Evolutionary conservation across 1,140 invertebrate genomes (phyloP).

Genomic region (Cydia splendana): DNA sequence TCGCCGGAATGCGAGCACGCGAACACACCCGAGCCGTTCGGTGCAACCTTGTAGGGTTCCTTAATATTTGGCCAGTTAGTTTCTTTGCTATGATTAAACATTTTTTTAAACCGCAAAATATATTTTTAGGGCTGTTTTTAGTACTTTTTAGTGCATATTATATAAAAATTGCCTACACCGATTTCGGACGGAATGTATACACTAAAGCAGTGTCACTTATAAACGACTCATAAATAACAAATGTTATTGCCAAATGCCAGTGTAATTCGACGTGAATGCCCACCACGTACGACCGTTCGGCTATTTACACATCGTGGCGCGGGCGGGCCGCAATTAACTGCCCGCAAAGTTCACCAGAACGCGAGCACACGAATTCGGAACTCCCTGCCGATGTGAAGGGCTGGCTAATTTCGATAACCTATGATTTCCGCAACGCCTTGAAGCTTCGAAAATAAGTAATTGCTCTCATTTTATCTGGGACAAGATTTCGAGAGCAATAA

Average conservation of each 20-base stretch:
- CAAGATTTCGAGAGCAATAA: no score
- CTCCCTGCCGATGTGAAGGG: background rate
- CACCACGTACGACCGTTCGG: conserved; percentile 43
- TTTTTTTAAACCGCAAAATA: no score
- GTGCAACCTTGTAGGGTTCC: background rate
- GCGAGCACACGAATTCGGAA: conserved; percentile 32
- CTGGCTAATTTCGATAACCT: background rate
- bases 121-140: no score
- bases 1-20: conserved; percentile 52
- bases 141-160: no score
- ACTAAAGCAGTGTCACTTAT: conserved; percentile 18
- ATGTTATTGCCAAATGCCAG: conserved; percentile 31
- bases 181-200: background rate
- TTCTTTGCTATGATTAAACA: no score
- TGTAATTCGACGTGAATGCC: conserved; percentile 3
- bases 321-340: conserved; percentile 59
- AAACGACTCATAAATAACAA: conserved; percentile 16
- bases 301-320: conserved; percentile 57
- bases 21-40: conserved; percentile 39
- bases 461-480: no score
- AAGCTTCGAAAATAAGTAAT: no score
- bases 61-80: background rate
- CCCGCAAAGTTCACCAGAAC: conserved; percentile 62
- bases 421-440: no score
- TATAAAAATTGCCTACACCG: no score